Percentiles rank a stretch among this genome's conserved stretches.
Evolutionary conservation across 2,888 invertebrate genomes (phyloP).

Genomic region (Atrina japonica): DNA sequence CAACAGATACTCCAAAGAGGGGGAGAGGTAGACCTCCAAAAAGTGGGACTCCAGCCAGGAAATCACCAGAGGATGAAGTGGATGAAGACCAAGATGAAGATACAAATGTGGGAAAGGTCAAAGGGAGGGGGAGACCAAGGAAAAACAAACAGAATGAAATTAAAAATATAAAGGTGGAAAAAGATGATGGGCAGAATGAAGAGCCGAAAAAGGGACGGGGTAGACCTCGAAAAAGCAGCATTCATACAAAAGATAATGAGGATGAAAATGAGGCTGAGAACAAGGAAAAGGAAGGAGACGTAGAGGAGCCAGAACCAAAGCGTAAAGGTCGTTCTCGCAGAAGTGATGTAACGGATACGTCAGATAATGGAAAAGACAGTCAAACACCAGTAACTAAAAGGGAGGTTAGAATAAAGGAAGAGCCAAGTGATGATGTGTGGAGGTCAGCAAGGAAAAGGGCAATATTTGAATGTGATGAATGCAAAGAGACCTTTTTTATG

Average conservation of each 20-base stretch:
- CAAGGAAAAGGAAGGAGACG: not conserved
- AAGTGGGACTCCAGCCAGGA: not conserved
- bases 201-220: constrained; percentile 17
- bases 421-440: not conserved
- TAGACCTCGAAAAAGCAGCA: constrained; percentile 10
- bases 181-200: not conserved
- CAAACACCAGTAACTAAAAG: too few relatives aligned
- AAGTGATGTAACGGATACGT: not conserved
- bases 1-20: not conserved
- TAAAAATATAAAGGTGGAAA: not conserved
- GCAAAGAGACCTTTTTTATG: constrained; percentile 30
- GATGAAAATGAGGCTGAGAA: not conserved
- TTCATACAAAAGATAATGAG: not conserved
- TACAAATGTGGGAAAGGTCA: constrained; percentile 12
- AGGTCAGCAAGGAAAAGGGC: constrained; percentile 27
- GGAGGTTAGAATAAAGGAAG: not conserved
- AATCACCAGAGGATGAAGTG: not conserved
- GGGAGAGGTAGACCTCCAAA: not conserved
- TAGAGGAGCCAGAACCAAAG: too few relatives aligned
- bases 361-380: constrained; percentile 5
- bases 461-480: constrained; percentile 28
- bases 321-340: too few relatives aligned
- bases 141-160: not conserved
- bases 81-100: constrained; percentile 12
- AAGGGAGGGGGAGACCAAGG: not conserved